phyloP scores from a whole-genome alignment of 2,113 vertebrate species.

The Bombycilla garrulus region DNA sequence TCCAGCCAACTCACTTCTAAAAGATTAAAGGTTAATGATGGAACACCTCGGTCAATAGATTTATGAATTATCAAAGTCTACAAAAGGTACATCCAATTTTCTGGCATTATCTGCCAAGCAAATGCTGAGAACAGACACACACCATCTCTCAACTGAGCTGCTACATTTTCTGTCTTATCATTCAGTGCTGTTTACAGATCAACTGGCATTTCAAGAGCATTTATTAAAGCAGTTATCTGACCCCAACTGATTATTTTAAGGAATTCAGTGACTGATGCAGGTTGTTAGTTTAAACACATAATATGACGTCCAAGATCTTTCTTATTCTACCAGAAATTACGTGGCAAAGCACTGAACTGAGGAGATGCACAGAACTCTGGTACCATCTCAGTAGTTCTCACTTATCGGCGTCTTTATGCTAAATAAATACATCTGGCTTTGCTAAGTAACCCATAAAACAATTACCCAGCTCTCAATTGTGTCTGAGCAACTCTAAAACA shows the following conservation, averaged over 20 bases:
- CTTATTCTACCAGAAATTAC: background rate
- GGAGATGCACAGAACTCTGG: background rate
- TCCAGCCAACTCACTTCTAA: constrained; percentile 69
- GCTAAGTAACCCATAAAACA: constrained; percentile 50
- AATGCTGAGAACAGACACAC: constrained; percentile 31
- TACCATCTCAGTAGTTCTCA: background rate
- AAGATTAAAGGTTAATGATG: constrained; percentile 80
- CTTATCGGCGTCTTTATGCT: background rate
- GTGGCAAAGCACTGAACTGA: background rate
- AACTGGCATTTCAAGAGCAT: constrained; percentile 63
- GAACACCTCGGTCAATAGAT: constrained; percentile 74
- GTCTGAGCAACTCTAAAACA: background rate
- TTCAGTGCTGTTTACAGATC: constrained; percentile 63
- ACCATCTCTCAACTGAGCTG: constrained; percentile 35
- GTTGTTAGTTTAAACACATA: background rate
- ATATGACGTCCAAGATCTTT: background rate
- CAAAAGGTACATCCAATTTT: constrained; percentile 69
- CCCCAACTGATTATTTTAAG: constrained; percentile 9
- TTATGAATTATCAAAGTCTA: constrained; percentile 83
- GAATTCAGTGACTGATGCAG: background rate
- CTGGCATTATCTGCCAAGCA: constrained; percentile 57
- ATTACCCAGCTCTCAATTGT: constrained; percentile 25
- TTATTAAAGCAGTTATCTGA: constrained; percentile 62
- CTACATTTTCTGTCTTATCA: constrained; percentile 35
- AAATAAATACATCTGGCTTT: constrained; percentile 51